Base-by-base conservation (phyloP, 2,113 vertebrate genomes). In the Eurypyga helias region DNA sequence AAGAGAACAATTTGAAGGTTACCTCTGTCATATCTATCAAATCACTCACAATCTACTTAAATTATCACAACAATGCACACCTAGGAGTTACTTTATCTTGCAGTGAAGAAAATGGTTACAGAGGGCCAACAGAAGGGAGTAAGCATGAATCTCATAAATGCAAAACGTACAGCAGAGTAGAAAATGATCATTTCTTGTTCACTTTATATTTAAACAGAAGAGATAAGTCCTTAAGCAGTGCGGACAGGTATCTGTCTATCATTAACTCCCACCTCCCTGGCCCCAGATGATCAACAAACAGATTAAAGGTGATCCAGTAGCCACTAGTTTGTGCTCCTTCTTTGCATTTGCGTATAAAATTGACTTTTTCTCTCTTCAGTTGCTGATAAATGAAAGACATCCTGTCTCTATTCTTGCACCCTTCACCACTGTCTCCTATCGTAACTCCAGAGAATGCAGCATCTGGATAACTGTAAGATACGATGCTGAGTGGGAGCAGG, bases 51-150 rank as follows among this genome's bases (percentile, higher is more conserved):
- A 90, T 94, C 84, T 87, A 62, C 57, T 91, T 94, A 87, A 95
- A 85, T 96, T 80, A 97, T 96, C 52, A 31, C 91, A 51, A 54
- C 83, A 80, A 84, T 71, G 66, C 76, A 80, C 78, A 95, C 76
- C 57, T 89, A 78, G 94, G 60, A 31, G 65, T 93, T 96, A 88
- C 71, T 83, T 94, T 95, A 88, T 95, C 85, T 94, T 73, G 34
- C 46, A 89, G 91, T 25, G 82, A 88, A 96, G 62, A 81, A 87
- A 94, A 92, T 41, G 41, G 38, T 43, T 95, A 78, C 61, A 58
- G 83, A 93, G 19, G 61, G 52, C 70, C 24, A 81, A 75, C 7
- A 77, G 70, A 93, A 91, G 90, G 77, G 15, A 92, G 61, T 77
- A 88, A 82, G 29, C n/a, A 28, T 80, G 46, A 78, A 48, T 92